Evolutionary conservation across 2,113 vertebrate genomes (phyloP), one percentile per base, ranked within the genome.

Genomic region (Sinocyclocheilus anophthalmus): DNA sequence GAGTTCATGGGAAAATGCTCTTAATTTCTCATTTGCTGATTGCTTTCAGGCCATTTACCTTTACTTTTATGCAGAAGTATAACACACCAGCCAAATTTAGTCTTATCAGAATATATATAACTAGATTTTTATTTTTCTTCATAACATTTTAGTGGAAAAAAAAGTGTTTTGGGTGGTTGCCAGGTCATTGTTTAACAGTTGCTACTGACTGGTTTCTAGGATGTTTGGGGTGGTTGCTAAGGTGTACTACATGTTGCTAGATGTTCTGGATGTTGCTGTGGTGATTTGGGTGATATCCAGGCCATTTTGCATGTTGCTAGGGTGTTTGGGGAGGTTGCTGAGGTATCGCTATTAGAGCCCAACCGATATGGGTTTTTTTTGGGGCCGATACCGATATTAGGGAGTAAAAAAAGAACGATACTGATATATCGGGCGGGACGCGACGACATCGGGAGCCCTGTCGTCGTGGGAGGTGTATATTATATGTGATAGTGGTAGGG

Each of bases 11-110:
- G 50, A 57, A 59, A 33, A 59, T 79, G 73, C 73, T 76, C 73
- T 76, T 76, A 26, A 50, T 76, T 76, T 50, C 73, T 50, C 73
- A 76, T 76, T 50, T 76, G 42, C 45, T 76, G 39, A 76, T 76
- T 48, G 73, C 73, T 48, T 76, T 76, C 45, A 48, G 45, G 45
- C 73, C 73, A 50, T 76, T 50, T 76, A 76, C 73, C 45, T 76
- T 76, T 50, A 76, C 37, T 42, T n/a, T 22, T 42, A 42, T 73
- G 70, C 37, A 22, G 22, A 48, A 50, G 73, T 24, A n/a, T 13
- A 26, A 16, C 11, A 76, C n/a, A 48, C 73, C 24, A 22, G 76
- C 53, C 76, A 78, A 37, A 76, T 76, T 9, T 24, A 45, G 45
- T 76, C 30, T 53, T 53, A 76, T 76, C 76, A 2, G 53, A 59